Evolutionary conservation across 2,113 vertebrate species (phyloP).

Genomic region (Ramphastos sulfuratus): DNA sequence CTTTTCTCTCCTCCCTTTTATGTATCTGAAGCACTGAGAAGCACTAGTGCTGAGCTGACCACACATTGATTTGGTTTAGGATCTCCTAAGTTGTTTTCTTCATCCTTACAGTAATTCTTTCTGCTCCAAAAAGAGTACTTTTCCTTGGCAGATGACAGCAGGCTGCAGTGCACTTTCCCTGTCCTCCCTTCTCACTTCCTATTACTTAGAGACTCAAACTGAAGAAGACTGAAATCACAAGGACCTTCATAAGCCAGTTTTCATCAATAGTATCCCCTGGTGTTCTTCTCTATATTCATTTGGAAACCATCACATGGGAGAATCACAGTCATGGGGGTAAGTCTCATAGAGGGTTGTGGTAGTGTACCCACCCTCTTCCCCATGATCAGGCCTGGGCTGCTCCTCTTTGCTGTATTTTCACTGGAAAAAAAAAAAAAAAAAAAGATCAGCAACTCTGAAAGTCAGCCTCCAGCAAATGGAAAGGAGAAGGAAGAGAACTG

Average conservation of each 20-base stretch:
- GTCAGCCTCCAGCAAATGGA: not conserved
- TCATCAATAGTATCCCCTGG: not conserved
- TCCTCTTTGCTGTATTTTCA: constrained; percentile 3
- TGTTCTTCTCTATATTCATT: not conserved
- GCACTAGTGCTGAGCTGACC: not conserved
- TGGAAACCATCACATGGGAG: not conserved
- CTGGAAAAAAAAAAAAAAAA: not conserved
- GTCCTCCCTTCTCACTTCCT: not conserved
- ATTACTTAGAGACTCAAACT: not conserved
- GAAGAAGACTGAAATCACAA: not conserved
- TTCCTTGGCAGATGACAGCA: not conserved
- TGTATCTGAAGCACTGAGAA: not conserved
- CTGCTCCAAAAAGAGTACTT: not conserved
- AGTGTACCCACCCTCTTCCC: not conserved
- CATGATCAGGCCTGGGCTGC: not conserved
- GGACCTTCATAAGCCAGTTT: not conserved
- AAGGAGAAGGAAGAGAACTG: constrained; percentile 52
- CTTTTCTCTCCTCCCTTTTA: not conserved
- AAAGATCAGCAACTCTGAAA: constrained; percentile 22
- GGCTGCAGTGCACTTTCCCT: not conserved
- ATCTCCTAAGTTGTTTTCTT: not conserved
- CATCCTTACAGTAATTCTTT: not conserved
- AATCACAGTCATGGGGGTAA: not conserved
- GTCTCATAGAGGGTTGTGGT: not conserved
- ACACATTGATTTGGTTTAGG: not conserved